phyloP scores from a whole-genome alignment of 2,113 vertebrate species.

The Rhombomys opimus region DNA sequence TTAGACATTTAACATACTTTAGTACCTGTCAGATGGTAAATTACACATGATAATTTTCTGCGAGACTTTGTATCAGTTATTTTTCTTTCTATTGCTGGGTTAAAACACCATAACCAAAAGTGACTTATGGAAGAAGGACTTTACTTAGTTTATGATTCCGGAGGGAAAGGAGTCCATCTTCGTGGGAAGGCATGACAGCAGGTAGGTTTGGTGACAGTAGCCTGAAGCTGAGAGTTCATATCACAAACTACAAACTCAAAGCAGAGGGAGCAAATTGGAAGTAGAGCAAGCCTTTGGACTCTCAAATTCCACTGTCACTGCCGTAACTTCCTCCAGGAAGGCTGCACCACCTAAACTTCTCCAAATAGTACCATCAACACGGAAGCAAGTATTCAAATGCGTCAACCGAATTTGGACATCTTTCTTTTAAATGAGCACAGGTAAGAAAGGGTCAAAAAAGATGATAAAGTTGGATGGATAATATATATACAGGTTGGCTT shows the following conservation, averaged over 20 bases:
- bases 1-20: background rate
- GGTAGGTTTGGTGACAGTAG: background rate
- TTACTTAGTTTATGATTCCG: too few relatives aligned
- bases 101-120: too few relatives aligned
- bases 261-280: background rate
- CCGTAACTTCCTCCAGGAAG: background rate
- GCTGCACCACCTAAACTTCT: background rate
- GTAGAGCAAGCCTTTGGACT: background rate
- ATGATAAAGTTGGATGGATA: background rate
- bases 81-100: too few relatives aligned
- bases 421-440: background rate
- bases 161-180: too few relatives aligned
- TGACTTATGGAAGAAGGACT: too few relatives aligned
- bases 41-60: too few relatives aligned
- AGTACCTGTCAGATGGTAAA: too few relatives aligned
- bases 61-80: too few relatives aligned
- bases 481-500: background rate
- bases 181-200: background rate
- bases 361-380: background rate
- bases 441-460: slow-evolving; percentile 7
- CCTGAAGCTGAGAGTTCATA: background rate
- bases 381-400: background rate
- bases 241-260: background rate
- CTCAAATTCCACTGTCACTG: background rate
- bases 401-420: too few relatives aligned